Evolutionary conservation across 53 echinoderm and acorn worm genomes (phyloP), one percentile per base, ranked within the genome.

Genomic region (Hippasteria phrygiana): DNA sequence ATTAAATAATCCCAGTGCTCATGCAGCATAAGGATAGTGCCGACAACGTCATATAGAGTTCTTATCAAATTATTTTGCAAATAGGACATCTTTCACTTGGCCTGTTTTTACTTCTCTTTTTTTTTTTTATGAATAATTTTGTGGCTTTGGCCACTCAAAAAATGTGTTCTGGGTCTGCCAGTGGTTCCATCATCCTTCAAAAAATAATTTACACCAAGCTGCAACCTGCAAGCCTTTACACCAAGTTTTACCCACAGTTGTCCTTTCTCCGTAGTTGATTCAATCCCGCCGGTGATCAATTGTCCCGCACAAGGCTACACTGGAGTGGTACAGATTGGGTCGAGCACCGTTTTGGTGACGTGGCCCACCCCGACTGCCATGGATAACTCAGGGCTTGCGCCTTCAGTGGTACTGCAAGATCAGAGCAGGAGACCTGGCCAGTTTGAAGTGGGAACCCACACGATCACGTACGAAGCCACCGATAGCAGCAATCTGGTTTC

Each of bases 201-300:
- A 48, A 3, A 67, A 6, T 10, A 64, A 28, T 33, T 67, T 14
- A 5, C 34, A 4, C 5, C 32, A 16, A 3, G 26, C 13, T 35
- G 13, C n/a, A 26, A 20, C 33, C 14, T 33, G 17, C 34, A 22
- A 8, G 69, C 6, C 3, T 27, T 24, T 63, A 24, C 1, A 9
- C 14, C 22, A 10, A 2, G 1, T 27, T 4, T 16, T 33, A 20
- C 24, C 32, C 10, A 65, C 34, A 10, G 8, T 48, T 48, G 11
- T 78, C 12, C 20, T 31, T 20, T 62, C n/a, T 54, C 18, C 12
- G 3, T 39, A 91, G 86, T 69, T 50, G 87, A 86, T 69, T 10
- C 20, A 6, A 22, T 86, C 16, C 66, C 75, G n/a, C 91, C 91
- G 39, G 91, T 85, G 26, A 63, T 75, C 6, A 13, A 1, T 13